Evolutionary conservation across 2,113 vertebrate genomes (phyloP).

Genomic region (Tiliqua scincoides): DNA sequence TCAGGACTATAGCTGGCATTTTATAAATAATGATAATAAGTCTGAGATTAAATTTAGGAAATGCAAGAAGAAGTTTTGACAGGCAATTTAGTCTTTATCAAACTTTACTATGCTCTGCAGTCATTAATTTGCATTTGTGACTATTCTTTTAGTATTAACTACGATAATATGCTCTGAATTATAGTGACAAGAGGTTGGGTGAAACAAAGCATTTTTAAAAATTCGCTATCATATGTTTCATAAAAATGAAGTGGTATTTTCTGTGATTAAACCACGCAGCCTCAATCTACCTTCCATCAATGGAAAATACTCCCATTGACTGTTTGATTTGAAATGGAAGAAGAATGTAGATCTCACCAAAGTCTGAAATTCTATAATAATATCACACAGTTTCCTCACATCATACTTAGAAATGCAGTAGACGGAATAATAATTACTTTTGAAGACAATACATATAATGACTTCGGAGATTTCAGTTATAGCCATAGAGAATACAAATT

Average conservation of each 20-base stretch:
- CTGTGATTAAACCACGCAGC: neutral
- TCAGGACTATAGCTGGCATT: neutral
- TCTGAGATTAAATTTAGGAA: slow-evolving; percentile 32
- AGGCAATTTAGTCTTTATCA: slow-evolving; percentile 49
- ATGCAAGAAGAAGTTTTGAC: slow-evolving; percentile 59
- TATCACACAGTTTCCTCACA: slow-evolving; percentile 28
- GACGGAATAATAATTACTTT: slow-evolving; percentile 39
- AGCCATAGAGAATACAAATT: slow-evolving; percentile 31
- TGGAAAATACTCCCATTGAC: slow-evolving; percentile 18
- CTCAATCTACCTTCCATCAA: slow-evolving; percentile 1
- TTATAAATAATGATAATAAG: slow-evolving; percentile 1
- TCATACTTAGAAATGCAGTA: neutral
- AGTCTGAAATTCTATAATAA: slow-evolving; percentile 30
- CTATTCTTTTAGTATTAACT: slow-evolving; percentile 40
- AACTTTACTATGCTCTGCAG: slow-evolving; percentile 49
- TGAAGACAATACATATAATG: slow-evolving; percentile 38
- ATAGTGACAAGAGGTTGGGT: slow-evolving; percentile 25
- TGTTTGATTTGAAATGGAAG: slow-evolving; percentile 10
- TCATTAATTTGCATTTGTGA: slow-evolving; percentile 44
- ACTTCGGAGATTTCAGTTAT: slow-evolving; percentile 42
- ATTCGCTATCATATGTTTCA: slow-evolving; percentile 27
- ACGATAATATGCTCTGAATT: slow-evolving; percentile 7
- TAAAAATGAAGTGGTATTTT: slow-evolving; percentile 34
- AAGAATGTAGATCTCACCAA: neutral
- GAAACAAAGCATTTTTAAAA: slow-evolving; percentile 42